Base-by-base conservation (phyloP, 53 echinoderm and acorn worm species). In the Luidia sarsii region DNA sequence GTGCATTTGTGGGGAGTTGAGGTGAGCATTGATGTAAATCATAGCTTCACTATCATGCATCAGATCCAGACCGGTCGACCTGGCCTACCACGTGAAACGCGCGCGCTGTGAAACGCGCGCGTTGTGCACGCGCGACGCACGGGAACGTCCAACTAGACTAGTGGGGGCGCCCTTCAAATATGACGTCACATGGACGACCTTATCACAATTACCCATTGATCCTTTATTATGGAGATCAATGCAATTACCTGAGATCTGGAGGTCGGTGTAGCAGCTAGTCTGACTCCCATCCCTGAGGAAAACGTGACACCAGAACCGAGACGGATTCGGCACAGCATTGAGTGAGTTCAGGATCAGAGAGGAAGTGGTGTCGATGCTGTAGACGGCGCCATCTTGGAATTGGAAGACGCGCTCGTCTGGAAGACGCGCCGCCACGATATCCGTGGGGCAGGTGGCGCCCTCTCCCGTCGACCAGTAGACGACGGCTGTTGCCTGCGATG, bases 381-480 rank as follows among this genome's bases (percentile, higher is more conserved):
- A 39, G 30, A 16, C 74, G 31, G 30, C 59, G 18, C 74, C 57
- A 29, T 29, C 6, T 43, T 74, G 39, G 43, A 57, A 8, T 41
- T 74, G 74, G 11, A 74, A 51, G 31, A 54, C 45, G 7, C 57
- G 36, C n/a, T 30, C 57, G 51, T 39, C 74, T 2, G 57, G 10
- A 22, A 74, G 57, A 15, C 74, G 56, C 0, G 74, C 43, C 25
- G 19, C 39, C 27, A 74, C 27, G 29, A 74, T 74, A 24, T 74
- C 57, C 29, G 74, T 57, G 2, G 20, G 52, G 20, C 27, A 39
- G 6, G 57, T 39, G 27, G 35, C 57, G 43, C 74, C 74, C 57
- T 56, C 57, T 74, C 57, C 74, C 57, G 28, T 38, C 34, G 74
- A 74, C 74, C 74, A 74, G 28, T 57, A 74, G 57, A 74, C 28